Percentiles rank a stretch among this genome's conserved stretches.
Conservation (phyloP, 2,113 vertebrate species). For the Myxocyprinus asiaticus region DNA sequence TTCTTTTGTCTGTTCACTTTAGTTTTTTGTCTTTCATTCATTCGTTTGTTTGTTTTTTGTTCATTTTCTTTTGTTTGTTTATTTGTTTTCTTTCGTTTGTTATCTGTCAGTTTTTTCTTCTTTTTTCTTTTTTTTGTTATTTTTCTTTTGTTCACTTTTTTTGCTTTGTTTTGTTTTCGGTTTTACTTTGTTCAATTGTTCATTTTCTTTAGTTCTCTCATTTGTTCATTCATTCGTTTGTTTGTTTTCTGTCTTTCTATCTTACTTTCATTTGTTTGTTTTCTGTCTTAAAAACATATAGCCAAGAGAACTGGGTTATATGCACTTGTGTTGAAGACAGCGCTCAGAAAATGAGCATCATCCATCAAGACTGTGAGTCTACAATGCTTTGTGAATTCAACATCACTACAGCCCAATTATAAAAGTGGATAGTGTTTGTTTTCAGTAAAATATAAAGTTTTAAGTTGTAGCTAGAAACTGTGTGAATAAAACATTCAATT, state of each 20-base stretch:
- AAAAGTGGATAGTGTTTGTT: constrained; percentile 27
- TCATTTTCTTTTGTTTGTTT: too few species aligned
- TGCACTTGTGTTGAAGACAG: constrained; percentile 66
- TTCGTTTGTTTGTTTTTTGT: too few species aligned
- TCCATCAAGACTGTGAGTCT: constrained; percentile 66
- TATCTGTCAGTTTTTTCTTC: too few species aligned
- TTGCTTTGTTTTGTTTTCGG: too few species aligned
- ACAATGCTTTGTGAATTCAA: constrained; percentile 29
- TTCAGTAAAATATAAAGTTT: constrained; percentile 5
- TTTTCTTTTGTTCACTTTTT: too few species aligned
- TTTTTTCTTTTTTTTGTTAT: too few species aligned
- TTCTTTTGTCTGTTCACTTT: too few species aligned
- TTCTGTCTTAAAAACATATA: constrained; percentile 61
- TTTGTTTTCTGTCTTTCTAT: background rate
- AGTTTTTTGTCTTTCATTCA: too few species aligned
- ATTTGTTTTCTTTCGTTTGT: too few species aligned
- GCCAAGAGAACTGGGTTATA: constrained; percentile 58
- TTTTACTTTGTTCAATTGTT: constrained; percentile 14
- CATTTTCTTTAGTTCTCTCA: background rate
- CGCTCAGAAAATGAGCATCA: constrained; percentile 70
- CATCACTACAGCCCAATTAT: constrained; percentile 54
- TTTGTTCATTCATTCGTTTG: background rate
- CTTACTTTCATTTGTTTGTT: background rate
- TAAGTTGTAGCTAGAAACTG: too few species aligned
- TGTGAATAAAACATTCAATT: too few species aligned